These are phyloP conservation scores for Drosophila engyochracea DNA, from an alignment of 2,888 invertebrate genomes.

Conservation along the genomic window DNA sequence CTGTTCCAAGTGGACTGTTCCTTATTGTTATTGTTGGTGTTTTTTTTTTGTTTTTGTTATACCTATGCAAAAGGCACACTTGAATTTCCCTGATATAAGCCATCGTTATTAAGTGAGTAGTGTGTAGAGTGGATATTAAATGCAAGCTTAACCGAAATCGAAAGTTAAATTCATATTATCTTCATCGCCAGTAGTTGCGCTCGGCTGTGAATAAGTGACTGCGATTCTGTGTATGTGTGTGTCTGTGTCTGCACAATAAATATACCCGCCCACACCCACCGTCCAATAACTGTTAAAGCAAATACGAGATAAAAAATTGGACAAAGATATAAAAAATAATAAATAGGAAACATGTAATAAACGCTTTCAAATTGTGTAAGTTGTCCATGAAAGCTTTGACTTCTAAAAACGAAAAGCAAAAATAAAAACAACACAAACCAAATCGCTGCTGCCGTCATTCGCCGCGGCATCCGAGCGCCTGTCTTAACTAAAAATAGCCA, in stretches of 20 bases:
- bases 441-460: conserved; percentile 37
- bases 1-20: conserved; percentile 32
- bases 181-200: conserved; percentile 44
- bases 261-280: conserved; percentile 59
- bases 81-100: conserved; percentile 8
- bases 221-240: conserved; percentile 19
- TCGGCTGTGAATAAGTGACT: conserved; percentile 39
- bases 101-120: conserved; percentile 15
- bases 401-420: conserved; percentile 10
- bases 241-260: conserved; percentile 30
- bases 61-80: conserved; percentile 9
- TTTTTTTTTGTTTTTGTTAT: conserved; percentile 10
- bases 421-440: conserved; percentile 8
- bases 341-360: conserved; percentile 1
- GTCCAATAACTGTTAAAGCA: conserved; percentile 17
- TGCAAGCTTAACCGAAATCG: conserved; percentile 16
- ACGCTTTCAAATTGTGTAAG: conserved; percentile 1
- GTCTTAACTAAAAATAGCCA: conserved; percentile 50
- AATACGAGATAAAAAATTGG: conserved; percentile 3
- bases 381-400: conserved; percentile 18
- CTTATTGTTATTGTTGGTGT: conserved; percentile 26
- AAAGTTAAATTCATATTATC: conserved; percentile 40
- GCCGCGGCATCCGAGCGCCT: conserved; percentile 13
- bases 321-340: not conserved
- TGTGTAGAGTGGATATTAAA: conserved; percentile 1